Evolutionary conservation across 2,113 vertebrate species (phyloP).

Genomic region (Odontesthes bonariensis): DNA sequence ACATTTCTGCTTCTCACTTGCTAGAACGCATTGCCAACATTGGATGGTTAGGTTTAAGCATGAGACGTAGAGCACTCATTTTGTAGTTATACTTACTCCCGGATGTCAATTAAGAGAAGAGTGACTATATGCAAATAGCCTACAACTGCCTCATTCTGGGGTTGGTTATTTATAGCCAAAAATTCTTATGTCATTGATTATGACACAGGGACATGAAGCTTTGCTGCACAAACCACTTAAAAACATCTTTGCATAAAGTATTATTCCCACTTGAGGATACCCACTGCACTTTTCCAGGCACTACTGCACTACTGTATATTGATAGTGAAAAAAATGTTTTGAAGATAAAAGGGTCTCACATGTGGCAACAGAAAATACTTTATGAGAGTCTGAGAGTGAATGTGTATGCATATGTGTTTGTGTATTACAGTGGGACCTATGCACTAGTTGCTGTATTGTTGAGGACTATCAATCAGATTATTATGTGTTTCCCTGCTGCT

Average conservation of each 20-base stretch:
- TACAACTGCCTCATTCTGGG: not conserved
- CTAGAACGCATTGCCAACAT: no score
- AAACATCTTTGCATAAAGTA: not conserved
- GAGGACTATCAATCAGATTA: slow-evolving; percentile 18
- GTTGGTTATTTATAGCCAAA: not conserved
- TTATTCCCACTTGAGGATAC: not conserved
- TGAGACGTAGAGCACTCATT: no score
- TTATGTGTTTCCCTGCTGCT: slow-evolving; percentile 30
- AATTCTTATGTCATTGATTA: not conserved
- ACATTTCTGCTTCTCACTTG: no score
- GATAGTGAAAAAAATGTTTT: not conserved
- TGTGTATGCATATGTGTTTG: not conserved
- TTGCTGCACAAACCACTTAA: not conserved
- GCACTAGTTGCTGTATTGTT: slow-evolving; percentile 16
- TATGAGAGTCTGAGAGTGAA: not conserved
- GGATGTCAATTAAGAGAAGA: not conserved
- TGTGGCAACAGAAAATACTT: no score
- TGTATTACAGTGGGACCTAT: not conserved
- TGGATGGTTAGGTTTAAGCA: no score
- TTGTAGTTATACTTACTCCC: not conserved
- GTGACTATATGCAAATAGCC: not conserved
- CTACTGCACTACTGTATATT: not conserved
- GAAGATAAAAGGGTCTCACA: not conserved
- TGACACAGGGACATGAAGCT: not conserved
- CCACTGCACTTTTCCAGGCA: no score